Evolutionary conservation across 2,797 vertebrate species (phyloP), one percentile per base, ranked within the genome.

Genomic region (Taenioides sp.): DNA sequence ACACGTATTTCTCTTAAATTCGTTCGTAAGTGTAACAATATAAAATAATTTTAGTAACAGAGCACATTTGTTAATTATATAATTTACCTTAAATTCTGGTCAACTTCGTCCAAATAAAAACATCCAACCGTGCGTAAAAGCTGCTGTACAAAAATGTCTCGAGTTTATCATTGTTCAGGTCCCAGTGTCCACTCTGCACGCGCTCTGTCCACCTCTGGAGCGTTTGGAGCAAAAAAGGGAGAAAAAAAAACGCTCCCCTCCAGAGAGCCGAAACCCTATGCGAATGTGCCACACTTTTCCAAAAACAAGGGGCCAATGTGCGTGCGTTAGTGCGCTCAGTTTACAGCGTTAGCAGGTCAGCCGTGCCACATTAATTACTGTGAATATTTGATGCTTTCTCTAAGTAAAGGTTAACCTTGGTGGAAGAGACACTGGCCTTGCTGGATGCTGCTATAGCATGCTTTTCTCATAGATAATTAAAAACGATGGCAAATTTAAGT

Each of bases 301-400:
- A 4, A 67, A 34, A 57, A 63, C 58, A 65, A 70, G 78, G 57
- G 31, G 28, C 27, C 28, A 31, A n/a, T 52, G 58, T 43, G 18
- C 34, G 62, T 70, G 69, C 34, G 65, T 62, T 31, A 18, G 73
- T 27, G 59, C 20, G n/a, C 16, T 31, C 69, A 49, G 54, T 54
- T 65, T n/a, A 65, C 25, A 31, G 37, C 63, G n/a, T 17, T 61
- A 63, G 22, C 49, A 65, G 14, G 49, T 23, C 65, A 55, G 43
- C 28, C 70, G 74, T 23, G 59, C 37, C 65, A 61, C 6, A 69
- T 77, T 27, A 37, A 73, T 72, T 23, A 43, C 50, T 31, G 61
- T 79, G 60, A 70, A 75, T 78, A 78, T 70, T 69, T 80, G 0
- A 78, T 72, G 60, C 17, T 62, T 31, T 5, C 63, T 59, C 12